phyloP scores from a whole-genome alignment of 2,888 invertebrate species.

The Pyrrhia umbra region DNA sequence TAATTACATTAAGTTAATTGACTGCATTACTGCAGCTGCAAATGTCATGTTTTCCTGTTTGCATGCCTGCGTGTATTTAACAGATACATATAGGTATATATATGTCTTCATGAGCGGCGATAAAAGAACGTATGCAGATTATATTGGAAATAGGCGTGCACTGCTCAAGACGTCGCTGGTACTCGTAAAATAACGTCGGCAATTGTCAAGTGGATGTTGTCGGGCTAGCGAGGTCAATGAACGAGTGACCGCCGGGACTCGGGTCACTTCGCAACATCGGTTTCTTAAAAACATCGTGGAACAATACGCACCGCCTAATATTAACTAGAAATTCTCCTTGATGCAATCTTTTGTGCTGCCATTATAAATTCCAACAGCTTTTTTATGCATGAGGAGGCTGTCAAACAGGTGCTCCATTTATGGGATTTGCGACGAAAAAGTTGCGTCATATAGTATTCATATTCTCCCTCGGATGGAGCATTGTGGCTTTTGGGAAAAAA shows the following conservation, averaged over 20 bases:
- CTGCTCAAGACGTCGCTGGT: conserved; percentile 31
- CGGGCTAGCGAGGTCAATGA: conserved; percentile 79
- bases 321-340: conserved; percentile 45
- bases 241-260: conserved; percentile 76
- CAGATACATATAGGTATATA: conserved; percentile 18
- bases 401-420: conserved; percentile 44
- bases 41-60: conserved; percentile 17
- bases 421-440: conserved; percentile 20
- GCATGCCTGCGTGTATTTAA: conserved; percentile 16
- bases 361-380: conserved; percentile 41
- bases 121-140: conserved; percentile 45
- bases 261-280: conserved; percentile 64
- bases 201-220: conserved; percentile 71
- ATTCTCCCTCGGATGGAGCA: conserved; percentile 19
- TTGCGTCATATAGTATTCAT: conserved; percentile 32
- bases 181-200: conserved; percentile 66
- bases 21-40: conserved; percentile 14
- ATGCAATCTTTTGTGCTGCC: conserved; percentile 47
- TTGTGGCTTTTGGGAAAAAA: no score
- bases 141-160: conserved; percentile 27
- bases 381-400: conserved; percentile 32
- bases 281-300: conserved; percentile 58
- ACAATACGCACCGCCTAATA: conserved; percentile 52
- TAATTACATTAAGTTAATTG: conserved; percentile 10
- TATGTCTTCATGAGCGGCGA: conserved; percentile 16